These are phyloP conservation scores for Hydropsyche betteni DNA, from an alignment of 2,888 invertebrate species.

Conservation along the genomic window DNA sequence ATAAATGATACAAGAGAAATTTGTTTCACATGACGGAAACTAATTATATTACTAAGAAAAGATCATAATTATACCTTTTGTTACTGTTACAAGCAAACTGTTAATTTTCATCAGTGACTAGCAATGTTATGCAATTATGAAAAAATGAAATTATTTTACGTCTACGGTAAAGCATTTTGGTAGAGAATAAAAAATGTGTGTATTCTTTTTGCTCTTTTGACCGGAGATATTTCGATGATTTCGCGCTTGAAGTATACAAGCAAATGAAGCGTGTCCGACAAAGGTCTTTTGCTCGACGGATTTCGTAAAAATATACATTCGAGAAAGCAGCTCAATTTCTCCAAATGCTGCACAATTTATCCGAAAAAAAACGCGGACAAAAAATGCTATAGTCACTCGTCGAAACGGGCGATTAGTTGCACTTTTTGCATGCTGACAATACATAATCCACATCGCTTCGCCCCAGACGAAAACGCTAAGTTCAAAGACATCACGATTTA, in stretches of 20 bases:
- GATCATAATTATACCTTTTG: too few species aligned
- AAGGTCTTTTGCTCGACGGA: conserved; percentile 1
- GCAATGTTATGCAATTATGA: too few species aligned
- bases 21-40: too few species aligned
- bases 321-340: conserved; percentile 17
- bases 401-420: neutral
- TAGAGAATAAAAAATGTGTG: neutral
- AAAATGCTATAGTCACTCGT: too few species aligned
- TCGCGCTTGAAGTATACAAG: conserved; percentile 16
- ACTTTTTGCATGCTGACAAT: neutral
- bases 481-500: too few species aligned
- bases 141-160: neutral
- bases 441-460: neutral
- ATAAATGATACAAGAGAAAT: too few species aligned
- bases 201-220: conserved; percentile 12
- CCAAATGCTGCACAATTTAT: conserved; percentile 12
- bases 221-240: conserved; percentile 16
- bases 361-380: neutral
- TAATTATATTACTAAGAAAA: too few species aligned
- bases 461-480: too few species aligned
- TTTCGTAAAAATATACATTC: conserved; percentile 17
- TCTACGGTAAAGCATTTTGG: neutral
- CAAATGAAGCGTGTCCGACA: conserved; percentile 10
- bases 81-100: too few species aligned
- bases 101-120: too few species aligned